Conservation (phyloP, 2,797 vertebrate species). For the Sebastes umbrosus region DNA sequence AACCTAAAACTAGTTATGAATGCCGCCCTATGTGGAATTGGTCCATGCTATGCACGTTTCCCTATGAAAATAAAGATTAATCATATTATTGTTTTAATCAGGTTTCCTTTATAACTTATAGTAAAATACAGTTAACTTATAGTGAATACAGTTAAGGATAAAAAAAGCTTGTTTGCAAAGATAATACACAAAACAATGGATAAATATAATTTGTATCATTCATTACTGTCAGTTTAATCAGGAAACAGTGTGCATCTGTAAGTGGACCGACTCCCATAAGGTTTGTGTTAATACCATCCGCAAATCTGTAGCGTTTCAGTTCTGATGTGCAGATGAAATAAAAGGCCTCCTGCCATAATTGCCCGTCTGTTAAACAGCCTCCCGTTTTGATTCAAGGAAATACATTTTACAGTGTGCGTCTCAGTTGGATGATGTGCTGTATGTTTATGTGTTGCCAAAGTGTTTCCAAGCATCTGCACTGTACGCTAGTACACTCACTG, state of each 20-base stretch:
- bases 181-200: background rate
- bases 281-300: slow-evolving; percentile 36
- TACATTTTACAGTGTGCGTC: slow-evolving; percentile 45
- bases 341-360: slow-evolving; percentile 58
- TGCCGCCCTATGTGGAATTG: background rate
- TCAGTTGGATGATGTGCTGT: slow-evolving; percentile 52
- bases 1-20: background rate
- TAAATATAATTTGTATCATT: background rate
- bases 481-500: background rate
- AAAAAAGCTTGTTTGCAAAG: background rate
- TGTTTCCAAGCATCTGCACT: slow-evolving; percentile 51
- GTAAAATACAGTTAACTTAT: too few species aligned
- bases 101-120: background rate
- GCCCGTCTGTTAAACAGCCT: slow-evolving; percentile 50
- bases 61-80: background rate
- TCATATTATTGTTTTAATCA: background rate
- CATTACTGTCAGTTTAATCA: background rate
- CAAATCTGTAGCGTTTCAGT: slow-evolving; percentile 35
- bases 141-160: background rate
- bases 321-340: slow-evolving; percentile 65
- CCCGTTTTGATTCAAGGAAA: slow-evolving; percentile 48
- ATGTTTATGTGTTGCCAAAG: slow-evolving; percentile 55
- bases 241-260: slow-evolving; percentile 29
- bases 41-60: background rate
- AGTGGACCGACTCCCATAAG: slow-evolving; percentile 34